Evolutionary conservation across 1,140 invertebrate genomes (phyloP), one percentile per base, ranked within the genome.

Genomic region (Lepidurus apus): DNA sequence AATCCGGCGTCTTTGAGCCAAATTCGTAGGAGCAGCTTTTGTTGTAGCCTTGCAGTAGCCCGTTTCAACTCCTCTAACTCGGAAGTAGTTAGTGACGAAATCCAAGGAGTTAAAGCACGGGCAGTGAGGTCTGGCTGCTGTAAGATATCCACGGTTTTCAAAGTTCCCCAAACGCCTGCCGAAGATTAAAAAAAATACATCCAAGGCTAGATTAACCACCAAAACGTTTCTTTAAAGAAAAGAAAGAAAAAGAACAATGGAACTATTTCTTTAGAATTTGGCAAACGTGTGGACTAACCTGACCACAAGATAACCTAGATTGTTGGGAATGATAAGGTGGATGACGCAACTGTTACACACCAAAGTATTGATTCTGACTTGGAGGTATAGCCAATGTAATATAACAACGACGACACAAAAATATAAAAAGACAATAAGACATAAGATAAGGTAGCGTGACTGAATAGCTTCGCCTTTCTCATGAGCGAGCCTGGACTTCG

Each of bases 11-110:
- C 91, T 43, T 87, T 87, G 75, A 94, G 86, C 93, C 93, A 94
- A 87, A 93, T 91, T 43, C 92, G 89, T 80, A 94, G 86, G 75
- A 94, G 91, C 44, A 94, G 87, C 78, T 92, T 88, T 85, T 94
- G 93, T 85, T 93, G 92, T 81, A 94, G 85, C 47, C 75, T 65
- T 21, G 53, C 53, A 21, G 53, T 65, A 7, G 53, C 53, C 53
- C 53, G 53, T 17, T 65, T 65, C 53, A 65, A 17, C 53, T 65
- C 53, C 53, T 65, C 53, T 65, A 65, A 65, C 53, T 65, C 53
- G 53, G 53, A 65, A 13, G 53, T 21, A n/a, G 53, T 17, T 1
- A 65, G 53, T 21, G 53, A 65, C 17, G 13, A 65, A 21, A 65
- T 13, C 53, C 53, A 65, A 65, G 53, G 53, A 65, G 53, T 21